A percentile compares a stretch with the other conserved stretches of the same genome.
These are phyloP conservation scores for Charanyca ferruginea DNA, from an alignment of 2,888 invertebrate genomes.

Conservation along the genomic window DNA sequence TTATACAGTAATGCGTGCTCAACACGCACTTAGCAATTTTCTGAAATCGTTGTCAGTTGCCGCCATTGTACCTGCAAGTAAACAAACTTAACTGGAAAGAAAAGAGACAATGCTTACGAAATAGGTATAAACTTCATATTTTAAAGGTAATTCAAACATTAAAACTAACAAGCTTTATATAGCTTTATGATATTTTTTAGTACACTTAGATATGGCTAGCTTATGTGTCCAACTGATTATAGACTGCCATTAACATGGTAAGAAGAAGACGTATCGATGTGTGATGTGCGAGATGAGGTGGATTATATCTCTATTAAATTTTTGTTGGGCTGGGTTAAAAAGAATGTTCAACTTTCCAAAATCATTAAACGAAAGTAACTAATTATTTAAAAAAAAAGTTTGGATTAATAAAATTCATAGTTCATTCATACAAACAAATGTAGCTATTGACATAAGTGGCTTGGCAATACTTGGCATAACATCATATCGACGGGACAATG, in stretches of 20 bases:
- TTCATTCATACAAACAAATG: conserved; percentile 71
- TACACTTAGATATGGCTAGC: no score
- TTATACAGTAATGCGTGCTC: conserved; percentile 32
- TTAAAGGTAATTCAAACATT: no score
- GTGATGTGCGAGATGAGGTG: neutral
- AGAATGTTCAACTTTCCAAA: conserved; percentile 19
- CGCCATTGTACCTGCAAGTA: neutral
- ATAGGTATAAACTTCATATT: no score
- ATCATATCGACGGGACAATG: conserved; percentile 87
- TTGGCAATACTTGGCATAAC: conserved; percentile 83
- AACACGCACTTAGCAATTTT: conserved; percentile 34
- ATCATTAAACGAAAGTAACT: conserved; percentile 12
- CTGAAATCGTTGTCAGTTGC: conserved; percentile 36
- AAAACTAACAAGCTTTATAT: no score
- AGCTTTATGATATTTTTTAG: neutral
- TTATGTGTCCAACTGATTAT: no score
- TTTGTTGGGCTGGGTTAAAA: neutral
- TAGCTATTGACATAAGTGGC: conserved; percentile 83
- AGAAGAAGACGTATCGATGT: no score
- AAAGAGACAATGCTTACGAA: neutral
- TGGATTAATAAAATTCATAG: conserved; percentile 62
- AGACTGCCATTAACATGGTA: no score
- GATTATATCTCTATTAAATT: neutral
- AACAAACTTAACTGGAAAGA: neutral
- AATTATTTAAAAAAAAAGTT: conserved; percentile 17